A percentile compares a stretch with the other conserved stretches of the same genome.
Evolutionary conservation across 1,140 invertebrate species (phyloP).

Genomic region (Drosophila kikkawai): DNA sequence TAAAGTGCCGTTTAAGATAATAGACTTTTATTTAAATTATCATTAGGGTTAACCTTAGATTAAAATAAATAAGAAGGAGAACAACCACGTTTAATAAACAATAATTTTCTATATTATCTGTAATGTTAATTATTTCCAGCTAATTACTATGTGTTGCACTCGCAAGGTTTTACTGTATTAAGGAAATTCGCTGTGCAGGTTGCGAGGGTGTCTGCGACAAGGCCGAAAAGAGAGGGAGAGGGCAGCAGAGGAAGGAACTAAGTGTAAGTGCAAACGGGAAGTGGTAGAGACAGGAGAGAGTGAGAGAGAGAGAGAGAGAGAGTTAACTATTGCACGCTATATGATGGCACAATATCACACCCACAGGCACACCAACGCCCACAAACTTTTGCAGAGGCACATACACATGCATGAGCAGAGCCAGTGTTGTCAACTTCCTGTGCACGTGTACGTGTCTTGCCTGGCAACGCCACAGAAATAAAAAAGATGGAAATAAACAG

Average conservation of each 20-base stretch:
- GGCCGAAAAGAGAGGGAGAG: neutral
- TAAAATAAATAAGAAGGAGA: no score
- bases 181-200: slow-evolving; percentile 15
- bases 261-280: slow-evolving; percentile 9
- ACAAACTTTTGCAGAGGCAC: slow-evolving; percentile 34
- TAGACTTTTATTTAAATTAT: neutral
- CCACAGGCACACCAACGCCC: slow-evolving; percentile 27
- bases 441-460: slow-evolving; percentile 56
- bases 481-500: neutral
- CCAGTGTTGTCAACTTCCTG: slow-evolving; percentile 61
- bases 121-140: neutral
- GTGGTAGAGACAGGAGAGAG: neutral
- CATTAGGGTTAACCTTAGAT: no score
- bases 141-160: neutral
- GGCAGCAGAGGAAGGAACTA: slow-evolving; percentile 7
- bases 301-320: slow-evolving; percentile 1
- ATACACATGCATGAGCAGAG: slow-evolving; percentile 6
- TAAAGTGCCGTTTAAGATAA: no score
- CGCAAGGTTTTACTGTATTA: slow-evolving; percentile 1
- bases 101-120: neutral
- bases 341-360: slow-evolving; percentile 28
- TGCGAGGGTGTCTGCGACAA: slow-evolving; percentile 7
- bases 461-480: slow-evolving; percentile 54
- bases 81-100: neutral
- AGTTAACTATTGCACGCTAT: slow-evolving; percentile 22